These are phyloP conservation scores for Pararge aegeria DNA, from an alignment of 1,140 invertebrate species.

Conservation along the genomic window DNA sequence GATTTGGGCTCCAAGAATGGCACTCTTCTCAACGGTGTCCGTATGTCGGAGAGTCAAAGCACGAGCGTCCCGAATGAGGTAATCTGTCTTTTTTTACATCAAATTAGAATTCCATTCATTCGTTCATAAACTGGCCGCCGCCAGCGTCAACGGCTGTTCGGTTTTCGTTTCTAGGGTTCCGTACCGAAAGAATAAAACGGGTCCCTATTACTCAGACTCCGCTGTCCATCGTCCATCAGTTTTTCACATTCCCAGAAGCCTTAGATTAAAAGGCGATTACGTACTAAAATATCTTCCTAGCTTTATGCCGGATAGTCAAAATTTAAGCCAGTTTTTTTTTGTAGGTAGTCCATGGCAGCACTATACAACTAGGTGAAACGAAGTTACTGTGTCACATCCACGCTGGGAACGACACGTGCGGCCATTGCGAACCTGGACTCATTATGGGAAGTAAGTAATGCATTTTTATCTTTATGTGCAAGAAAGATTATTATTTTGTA, in stretches of 20 bases:
- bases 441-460: conserved; percentile 78
- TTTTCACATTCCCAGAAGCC: no score
- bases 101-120: no score
- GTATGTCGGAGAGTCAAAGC: conserved; percentile 87
- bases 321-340: neutral
- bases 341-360: conserved; percentile 86
- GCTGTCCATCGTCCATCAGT: no score
- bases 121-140: no score
- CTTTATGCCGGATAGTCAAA: no score
- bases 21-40: conserved; percentile 89
- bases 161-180: no score
- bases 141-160: no score
- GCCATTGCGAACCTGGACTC: conserved; percentile 93
- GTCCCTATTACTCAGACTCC: no score
- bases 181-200: no score
- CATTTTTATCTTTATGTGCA: neutral
- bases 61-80: conserved; percentile 81
- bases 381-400: conserved; percentile 93
- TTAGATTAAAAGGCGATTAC: no score
- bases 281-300: no score
- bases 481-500: no score
- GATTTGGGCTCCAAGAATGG: conserved; percentile 94
- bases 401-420: conserved; percentile 90
- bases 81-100: conserved; percentile 18
- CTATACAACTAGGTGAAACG: conserved; percentile 84